Percentiles rank a stretch among this genome's conserved stretches.
phyloP scores from a whole-genome alignment of 2,113 vertebrate species.

The Crypturellus undulatus region DNA sequence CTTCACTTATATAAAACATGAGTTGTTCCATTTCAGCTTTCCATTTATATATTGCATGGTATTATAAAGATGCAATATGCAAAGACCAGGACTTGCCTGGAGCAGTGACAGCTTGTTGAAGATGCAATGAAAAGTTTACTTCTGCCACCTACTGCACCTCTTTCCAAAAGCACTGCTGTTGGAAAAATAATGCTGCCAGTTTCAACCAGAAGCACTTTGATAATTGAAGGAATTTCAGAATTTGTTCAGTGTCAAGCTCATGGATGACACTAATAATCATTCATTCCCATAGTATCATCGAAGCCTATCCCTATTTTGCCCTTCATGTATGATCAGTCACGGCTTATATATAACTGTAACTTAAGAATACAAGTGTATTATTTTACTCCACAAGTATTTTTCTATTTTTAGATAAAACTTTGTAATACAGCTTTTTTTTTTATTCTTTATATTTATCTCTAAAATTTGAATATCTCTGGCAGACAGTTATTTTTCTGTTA shows the following conservation, averaged over 20 bases:
- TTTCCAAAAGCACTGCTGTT: not conserved
- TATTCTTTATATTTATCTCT: not conserved
- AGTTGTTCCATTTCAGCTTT: not conserved
- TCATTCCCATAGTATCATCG: not conserved
- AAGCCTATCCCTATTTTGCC: not conserved
- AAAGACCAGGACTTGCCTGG: not conserved
- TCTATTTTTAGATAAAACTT: conserved; percentile 35
- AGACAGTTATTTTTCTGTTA: not conserved
- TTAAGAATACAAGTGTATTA: conserved; percentile 24
- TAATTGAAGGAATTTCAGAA: conserved; percentile 43
- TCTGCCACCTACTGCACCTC: not conserved
- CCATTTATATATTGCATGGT: not conserved
- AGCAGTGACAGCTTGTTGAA: not conserved
- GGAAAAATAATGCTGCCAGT: not conserved
- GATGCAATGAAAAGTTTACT: not conserved
- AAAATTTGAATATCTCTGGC: not conserved
- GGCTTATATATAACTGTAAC: conserved; percentile 45
- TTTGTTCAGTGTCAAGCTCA: conserved; percentile 21
- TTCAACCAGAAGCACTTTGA: conserved; percentile 5
- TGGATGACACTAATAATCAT: conserved; percentile 32
- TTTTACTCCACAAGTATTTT: conserved; percentile 3
- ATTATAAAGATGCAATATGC: not conserved
- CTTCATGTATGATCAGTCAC: conserved; percentile 35
- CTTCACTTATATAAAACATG: not conserved
- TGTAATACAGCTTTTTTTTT: not conserved